These are phyloP conservation scores for Urocyon cinereoargenteus DNA, from an alignment of 2,797 vertebrate genomes.

Conservation along the genomic window DNA sequence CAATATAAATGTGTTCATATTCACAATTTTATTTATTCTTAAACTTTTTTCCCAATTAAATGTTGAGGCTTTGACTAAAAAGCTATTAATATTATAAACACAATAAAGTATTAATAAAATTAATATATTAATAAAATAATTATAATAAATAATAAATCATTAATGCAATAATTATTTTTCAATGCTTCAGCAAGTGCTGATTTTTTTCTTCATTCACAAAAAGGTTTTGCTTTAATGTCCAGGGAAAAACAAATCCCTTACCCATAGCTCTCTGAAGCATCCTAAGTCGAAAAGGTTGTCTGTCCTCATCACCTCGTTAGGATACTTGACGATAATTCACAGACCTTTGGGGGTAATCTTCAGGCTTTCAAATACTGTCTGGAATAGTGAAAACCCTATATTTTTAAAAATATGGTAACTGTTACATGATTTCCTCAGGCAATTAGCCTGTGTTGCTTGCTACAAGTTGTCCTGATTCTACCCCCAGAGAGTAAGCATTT, in stretches of 20 bases:
- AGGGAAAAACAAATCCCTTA: neutral
- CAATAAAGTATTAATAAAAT: no score
- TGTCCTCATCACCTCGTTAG: neutral
- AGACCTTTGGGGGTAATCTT: neutral
- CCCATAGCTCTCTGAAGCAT: neutral
- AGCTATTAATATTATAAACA: neutral
- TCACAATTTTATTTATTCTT: neutral
- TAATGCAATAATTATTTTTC: neutral
- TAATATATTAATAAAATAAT: no score
- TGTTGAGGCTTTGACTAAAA: neutral
- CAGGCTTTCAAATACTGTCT: conserved; percentile 40
- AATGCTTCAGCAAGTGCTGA: neutral
- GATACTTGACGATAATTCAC: conserved; percentile 15
- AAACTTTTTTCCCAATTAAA: conserved; percentile 12
- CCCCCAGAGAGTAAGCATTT: conserved; percentile 51
- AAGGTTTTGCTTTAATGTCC: neutral
- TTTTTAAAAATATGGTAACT: neutral
- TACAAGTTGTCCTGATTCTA: neutral
- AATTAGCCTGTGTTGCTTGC: conserved; percentile 20
- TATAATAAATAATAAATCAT: no score
- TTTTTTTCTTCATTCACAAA: conserved; percentile 27
- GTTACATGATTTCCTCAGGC: conserved; percentile 2
- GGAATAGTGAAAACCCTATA: conserved; percentile 5
- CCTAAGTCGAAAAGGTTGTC: neutral
- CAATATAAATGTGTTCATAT: neutral